phyloP scores from a whole-genome alignment of 2,888 invertebrate genomes.

The Phorcus lineatus region DNA sequence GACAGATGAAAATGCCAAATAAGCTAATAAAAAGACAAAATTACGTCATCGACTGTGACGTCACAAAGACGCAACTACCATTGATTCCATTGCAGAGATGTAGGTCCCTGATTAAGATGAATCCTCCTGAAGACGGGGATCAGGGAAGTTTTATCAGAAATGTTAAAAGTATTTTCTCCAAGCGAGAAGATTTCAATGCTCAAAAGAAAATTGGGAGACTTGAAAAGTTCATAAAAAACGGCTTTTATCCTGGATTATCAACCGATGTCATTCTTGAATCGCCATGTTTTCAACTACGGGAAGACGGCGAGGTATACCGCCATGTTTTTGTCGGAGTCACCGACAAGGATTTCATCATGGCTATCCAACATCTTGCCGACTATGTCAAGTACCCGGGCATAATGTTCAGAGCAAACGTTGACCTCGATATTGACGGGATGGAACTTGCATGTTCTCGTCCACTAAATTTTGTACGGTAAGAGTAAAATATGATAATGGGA shows the following conservation, averaged over 20 bases:
- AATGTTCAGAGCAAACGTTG: not conserved
- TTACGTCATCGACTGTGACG: not conserved
- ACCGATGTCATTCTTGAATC: conserved; percentile 19
- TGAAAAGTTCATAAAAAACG: not conserved
- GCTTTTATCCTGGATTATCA: not conserved
- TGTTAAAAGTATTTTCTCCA: too few relatives aligned
- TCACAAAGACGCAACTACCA: too few relatives aligned
- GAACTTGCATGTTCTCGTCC: not conserved
- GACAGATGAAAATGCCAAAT: too few relatives aligned
- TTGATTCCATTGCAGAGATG: too few relatives aligned
- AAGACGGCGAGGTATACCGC: conserved; percentile 16
- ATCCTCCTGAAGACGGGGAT: too few relatives aligned
- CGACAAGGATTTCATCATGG: conserved; percentile 1
- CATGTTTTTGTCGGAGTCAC: conserved; percentile 23
- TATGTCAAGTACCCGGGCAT: not conserved
- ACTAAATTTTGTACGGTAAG: not conserved
- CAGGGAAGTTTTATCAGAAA: too few relatives aligned
- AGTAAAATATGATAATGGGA: too few relatives aligned
- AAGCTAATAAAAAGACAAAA: too few relatives aligned
- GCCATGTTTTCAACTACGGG: conserved; percentile 25
- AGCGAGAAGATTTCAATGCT: not conserved
- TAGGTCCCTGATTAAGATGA: too few relatives aligned
- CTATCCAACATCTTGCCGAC: not conserved
- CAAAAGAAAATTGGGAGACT: not conserved
- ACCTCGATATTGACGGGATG: conserved; percentile 24